Evolutionary conservation across 2,888 invertebrate genomes (phyloP).

Genomic region (Chelonus formosanus): DNA sequence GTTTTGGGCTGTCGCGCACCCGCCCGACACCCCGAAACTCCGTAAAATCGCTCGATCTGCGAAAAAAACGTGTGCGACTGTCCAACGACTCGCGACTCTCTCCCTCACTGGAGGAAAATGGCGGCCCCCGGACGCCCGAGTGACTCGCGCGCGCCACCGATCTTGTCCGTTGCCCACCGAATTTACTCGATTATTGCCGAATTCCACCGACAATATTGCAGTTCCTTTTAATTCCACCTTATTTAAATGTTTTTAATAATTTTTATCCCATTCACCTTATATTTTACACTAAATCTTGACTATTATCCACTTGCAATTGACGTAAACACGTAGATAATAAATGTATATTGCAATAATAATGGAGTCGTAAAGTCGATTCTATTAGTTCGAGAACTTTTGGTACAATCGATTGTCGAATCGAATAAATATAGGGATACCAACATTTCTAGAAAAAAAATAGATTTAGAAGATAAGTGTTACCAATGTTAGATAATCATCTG

Average conservation of each 20-base stretch:
- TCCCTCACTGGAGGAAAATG: slow-evolving; percentile 63
- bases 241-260: background rate
- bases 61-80: slow-evolving; percentile 44
- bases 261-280: background rate
- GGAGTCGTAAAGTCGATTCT: slow-evolving; percentile 9
- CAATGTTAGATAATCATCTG: background rate
- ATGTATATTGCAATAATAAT: slow-evolving; percentile 10
- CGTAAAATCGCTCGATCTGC: slow-evolving; percentile 49
- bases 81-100: slow-evolving; percentile 51
- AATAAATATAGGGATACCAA: background rate
- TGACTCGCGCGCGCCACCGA: slow-evolving; percentile 60
- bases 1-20: slow-evolving; percentile 52
- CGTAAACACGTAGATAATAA: slow-evolving; percentile 1
- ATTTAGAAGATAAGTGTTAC: background rate
- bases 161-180: slow-evolving; percentile 52
- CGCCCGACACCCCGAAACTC: slow-evolving; percentile 51
- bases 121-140: slow-evolving; percentile 57
- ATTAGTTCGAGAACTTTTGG: background rate
- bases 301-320: background rate
- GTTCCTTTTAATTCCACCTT: background rate
- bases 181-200: slow-evolving; percentile 32
- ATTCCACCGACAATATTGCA: slow-evolving; percentile 22
- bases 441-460: no score
- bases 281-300: background rate
- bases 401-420: slow-evolving; percentile 4